Evolutionary conservation across 2,888 invertebrate species (phyloP).

Genomic region (Pristionchus fissidentatus): DNA sequence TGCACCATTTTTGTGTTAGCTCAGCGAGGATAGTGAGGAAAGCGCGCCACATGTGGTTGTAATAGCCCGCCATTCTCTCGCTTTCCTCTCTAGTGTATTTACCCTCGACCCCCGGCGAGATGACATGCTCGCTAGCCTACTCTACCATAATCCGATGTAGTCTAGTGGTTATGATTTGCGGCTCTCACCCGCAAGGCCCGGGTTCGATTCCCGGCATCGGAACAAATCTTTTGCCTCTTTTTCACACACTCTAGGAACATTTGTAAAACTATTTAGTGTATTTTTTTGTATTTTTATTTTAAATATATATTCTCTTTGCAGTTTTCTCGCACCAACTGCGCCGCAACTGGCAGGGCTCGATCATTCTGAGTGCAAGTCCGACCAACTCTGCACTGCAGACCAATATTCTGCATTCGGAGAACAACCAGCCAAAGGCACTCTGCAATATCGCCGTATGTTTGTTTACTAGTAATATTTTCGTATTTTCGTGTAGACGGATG

Average conservation of each 20-base stretch:
- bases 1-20: too few species aligned
- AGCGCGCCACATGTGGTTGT: neutral
- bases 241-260: too few species aligned
- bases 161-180: slow-evolving; percentile 69
- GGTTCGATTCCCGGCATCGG: slow-evolving; percentile 69
- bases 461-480: neutral
- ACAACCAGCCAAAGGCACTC: slow-evolving; percentile 71
- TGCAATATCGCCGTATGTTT: slow-evolving; percentile 66
- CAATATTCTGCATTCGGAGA: slow-evolving; percentile 70
- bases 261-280: too few species aligned
- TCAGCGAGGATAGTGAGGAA: too few species aligned
- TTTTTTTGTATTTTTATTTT: neutral
- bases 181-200: slow-evolving; percentile 69
- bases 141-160: slow-evolving; percentile 54
- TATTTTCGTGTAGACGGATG: neutral
- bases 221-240: slow-evolving; percentile 48
- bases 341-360: slow-evolving; percentile 68
- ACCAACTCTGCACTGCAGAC: slow-evolving; percentile 64
- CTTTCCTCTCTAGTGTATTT: neutral
- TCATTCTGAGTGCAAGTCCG: slow-evolving; percentile 60
- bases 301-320: slow-evolving; percentile 51
- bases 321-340: slow-evolving; percentile 68
- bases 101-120: neutral
- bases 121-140: neutral
- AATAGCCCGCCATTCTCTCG: neutral